Evolutionary conservation across 2,113 vertebrate genomes (phyloP).

Genomic region (Ophiodon elongatus): DNA sequence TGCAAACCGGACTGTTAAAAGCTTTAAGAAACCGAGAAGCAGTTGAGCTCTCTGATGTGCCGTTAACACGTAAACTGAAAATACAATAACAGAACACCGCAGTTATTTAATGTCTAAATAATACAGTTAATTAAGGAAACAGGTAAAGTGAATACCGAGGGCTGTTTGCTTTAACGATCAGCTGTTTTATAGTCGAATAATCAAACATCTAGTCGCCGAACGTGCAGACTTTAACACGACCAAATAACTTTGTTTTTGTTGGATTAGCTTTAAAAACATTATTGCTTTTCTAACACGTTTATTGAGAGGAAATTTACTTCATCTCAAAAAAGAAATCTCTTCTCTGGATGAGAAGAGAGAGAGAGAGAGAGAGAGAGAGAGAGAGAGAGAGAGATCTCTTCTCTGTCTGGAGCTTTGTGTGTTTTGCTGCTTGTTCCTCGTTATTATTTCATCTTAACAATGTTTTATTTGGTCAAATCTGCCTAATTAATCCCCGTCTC

Average conservation of each 20-base stretch:
- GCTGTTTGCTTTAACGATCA: background rate
- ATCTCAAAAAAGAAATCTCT: background rate
- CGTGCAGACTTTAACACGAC: background rate
- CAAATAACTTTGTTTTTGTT: background rate
- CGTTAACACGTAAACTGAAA: background rate
- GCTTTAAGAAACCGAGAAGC: conserved; percentile 21
- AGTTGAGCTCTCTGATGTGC: no score
- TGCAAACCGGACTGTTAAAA: background rate
- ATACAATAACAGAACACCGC: background rate
- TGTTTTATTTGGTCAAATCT: background rate
- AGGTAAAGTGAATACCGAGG: background rate
- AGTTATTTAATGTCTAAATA: background rate
- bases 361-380: no score
- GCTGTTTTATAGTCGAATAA: background rate
- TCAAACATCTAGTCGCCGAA: background rate
- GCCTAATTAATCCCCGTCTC: background rate
- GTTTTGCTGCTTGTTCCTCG: background rate
- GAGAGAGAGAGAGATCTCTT: no score
- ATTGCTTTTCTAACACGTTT: background rate
- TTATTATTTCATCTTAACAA: background rate
- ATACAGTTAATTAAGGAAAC: background rate
- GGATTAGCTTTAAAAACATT: conserved; percentile 11
- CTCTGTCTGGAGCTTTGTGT: no score
- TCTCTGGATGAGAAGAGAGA: background rate
- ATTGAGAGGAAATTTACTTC: background rate